phyloP scores from a whole-genome alignment of 1,140 invertebrate genomes.

The Tetramorium parvispinum region DNA sequence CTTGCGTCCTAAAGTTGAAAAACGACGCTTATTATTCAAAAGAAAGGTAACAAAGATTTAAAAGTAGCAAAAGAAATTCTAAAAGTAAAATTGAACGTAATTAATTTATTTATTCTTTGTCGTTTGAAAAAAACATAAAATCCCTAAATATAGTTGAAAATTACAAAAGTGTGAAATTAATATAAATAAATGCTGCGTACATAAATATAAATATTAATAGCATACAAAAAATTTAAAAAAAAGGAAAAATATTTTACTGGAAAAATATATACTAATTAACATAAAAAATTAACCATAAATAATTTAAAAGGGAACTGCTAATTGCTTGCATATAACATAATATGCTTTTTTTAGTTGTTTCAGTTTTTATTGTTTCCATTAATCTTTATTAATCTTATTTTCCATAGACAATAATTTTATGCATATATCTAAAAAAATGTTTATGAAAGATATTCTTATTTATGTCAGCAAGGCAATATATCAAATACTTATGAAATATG shows the following conservation, averaged over 20 bases:
- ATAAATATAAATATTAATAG: not conserved
- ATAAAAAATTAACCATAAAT: not conserved
- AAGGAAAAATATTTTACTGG: not conserved
- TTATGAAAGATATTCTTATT: not conserved
- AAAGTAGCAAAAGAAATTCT: not conserved
- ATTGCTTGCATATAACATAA: not conserved
- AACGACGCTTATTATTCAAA: not conserved
- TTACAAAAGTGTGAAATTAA: not conserved
- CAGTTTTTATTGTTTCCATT: not conserved
- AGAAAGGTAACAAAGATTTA: slow-evolving; percentile 1
- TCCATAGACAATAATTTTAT: not conserved
- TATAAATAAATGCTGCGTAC: not conserved
- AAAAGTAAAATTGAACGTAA: not conserved
- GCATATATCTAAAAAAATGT: not conserved
- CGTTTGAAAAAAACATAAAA: not conserved
- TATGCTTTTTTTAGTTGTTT: too few relatives aligned
- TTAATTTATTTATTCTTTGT: not conserved
- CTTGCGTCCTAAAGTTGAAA: not conserved
- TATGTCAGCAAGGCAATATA: not conserved
- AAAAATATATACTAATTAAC: not conserved
- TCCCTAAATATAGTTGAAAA: not conserved
- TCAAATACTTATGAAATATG: not conserved
- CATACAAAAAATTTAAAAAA: not conserved
- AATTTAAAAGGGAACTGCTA: not conserved
- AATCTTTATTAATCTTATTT: slow-evolving; percentile 7